Evolutionary conservation across 2,888 invertebrate species (phyloP).

Genomic region (Callimorpha dominula): DNA sequence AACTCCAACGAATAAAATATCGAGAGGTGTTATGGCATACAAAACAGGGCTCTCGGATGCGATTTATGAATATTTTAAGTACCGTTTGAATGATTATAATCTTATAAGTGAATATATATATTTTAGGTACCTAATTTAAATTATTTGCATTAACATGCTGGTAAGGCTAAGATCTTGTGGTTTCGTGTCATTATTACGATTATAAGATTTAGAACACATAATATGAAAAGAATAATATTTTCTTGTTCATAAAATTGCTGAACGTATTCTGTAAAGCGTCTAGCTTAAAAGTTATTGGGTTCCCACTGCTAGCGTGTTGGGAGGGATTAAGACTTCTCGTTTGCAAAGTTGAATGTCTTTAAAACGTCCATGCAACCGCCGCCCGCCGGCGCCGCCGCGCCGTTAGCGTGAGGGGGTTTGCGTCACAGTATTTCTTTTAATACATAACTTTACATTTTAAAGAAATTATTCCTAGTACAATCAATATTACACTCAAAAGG

Average conservation of each 20-base stretch:
- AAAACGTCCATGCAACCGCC: too few species aligned
- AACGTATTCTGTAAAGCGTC: background rate
- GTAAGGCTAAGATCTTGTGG: conserved; percentile 4
- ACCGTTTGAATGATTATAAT: conserved; percentile 47
- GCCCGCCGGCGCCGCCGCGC: too few species aligned
- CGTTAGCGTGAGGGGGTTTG: too few species aligned
- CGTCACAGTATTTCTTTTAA: too few species aligned
- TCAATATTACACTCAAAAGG: background rate
- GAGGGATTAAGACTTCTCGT: too few species aligned
- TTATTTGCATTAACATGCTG: conserved; percentile 13
- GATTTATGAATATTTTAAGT: conserved; percentile 56
- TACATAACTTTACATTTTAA: too few species aligned
- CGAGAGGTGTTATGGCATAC: conserved; percentile 65
- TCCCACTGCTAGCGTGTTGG: too few species aligned
- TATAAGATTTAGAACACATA: background rate
- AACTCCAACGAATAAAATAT: conserved; percentile 69
- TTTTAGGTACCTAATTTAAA: conserved; percentile 17
- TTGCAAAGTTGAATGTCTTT: too few species aligned
- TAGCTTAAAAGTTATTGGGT: background rate
- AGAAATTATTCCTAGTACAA: too few species aligned
- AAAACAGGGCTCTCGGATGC: conserved; percentile 58
- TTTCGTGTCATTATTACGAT: background rate
- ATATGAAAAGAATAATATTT: background rate
- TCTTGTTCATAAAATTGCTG: background rate
- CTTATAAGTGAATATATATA: conserved; percentile 32